Base-by-base conservation (phyloP, 2,113 vertebrate genomes). In the Megaceryle torquata region DNA sequence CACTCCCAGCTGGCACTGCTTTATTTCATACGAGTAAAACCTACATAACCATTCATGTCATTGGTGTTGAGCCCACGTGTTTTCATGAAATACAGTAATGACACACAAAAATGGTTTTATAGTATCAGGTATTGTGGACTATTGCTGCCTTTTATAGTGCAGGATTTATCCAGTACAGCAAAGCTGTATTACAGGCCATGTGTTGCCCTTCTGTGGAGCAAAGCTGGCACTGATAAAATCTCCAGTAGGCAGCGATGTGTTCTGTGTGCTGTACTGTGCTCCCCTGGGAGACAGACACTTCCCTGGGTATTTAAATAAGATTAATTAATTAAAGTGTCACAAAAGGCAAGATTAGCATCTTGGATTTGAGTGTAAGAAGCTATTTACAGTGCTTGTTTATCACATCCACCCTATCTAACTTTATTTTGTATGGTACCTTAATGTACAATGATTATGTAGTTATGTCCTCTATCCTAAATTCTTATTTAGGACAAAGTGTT, bases 261-360 rank as follows among this genome's bases (percentile, higher is more conserved):
- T 93, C 67, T 74, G 64, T 59, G 31, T 76, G 67, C 57, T 41
- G 9, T 72, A 65, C 76, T 67, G 2, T 80, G 54, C 67, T 89
- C 31, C 67, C 75, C 83, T 72, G 85, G 76, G 63, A 94, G 61
- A 91, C 57, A 84, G 57, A 82, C 78, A 82, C 57, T 93, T 96
- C 85, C 21, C 68, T 85, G 5, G 82, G 46, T 79, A 54, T n/a
- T 74, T 86, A 63, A 89, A 67, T 77, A 82, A 96, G 43, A 90
- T 61, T 68, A 39, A 81, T 92, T 39, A 96, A 92, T 31, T 31
- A 82, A 89, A 86, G 15, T 89, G 68, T 88, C 60, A 70, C 29
- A 74, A 88, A 96, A 95, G 87, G 84, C 35, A 86, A 95, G 41
- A 76, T 88, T 86, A 86, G 39, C 57, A 54, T 88, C 76, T 68